A percentile compares a stretch with the other conserved stretches of the same genome.
Conservation (phyloP, 2,113 vertebrate genomes). For the Coregonus clupeaformis region DNA sequence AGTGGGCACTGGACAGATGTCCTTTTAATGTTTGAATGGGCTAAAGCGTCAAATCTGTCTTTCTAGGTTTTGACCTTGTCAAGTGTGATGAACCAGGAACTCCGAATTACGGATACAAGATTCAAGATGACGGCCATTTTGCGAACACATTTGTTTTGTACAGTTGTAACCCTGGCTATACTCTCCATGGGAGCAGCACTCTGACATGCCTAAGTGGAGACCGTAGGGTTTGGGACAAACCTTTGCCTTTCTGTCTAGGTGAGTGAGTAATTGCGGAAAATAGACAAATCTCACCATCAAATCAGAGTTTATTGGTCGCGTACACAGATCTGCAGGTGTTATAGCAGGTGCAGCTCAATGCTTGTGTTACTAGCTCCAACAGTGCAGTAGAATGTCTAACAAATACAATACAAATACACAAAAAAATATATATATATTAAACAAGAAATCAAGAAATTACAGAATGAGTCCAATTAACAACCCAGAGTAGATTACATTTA, state of each 20-base stretch:
- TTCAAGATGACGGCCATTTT: conserved; percentile 92
- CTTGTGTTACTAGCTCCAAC: too few species aligned
- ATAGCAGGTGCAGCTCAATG: too few species aligned
- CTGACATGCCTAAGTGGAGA: conserved; percentile 92
- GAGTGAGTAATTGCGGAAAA: not conserved
- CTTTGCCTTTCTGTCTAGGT: conserved; percentile 91
- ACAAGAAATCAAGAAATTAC: too few species aligned
- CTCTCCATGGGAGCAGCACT: conserved; percentile 86
- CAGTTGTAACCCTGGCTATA: conserved; percentile 95
- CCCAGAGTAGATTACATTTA: too few species aligned
- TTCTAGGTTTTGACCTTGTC: conserved; percentile 90
- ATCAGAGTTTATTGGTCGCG: too few species aligned
- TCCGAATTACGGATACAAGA: conserved; percentile 93
- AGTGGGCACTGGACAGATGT: not conserved
- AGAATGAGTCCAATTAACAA: too few species aligned
- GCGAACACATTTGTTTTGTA: conserved; percentile 88
- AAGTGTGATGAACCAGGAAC: conserved; percentile 94
- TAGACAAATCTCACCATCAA: not conserved
- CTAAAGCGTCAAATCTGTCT: not conserved
- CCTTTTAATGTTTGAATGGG: not conserved
- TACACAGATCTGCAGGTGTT: too few species aligned
- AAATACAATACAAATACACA: too few species aligned
- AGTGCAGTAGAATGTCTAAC: too few species aligned
- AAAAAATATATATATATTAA: too few species aligned
- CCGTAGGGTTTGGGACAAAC: conserved; percentile 92